A percentile compares a stretch with the other conserved stretches of the same genome.
Conservation (phyloP, 2,888 invertebrate species). For the Merodon equestris region DNA sequence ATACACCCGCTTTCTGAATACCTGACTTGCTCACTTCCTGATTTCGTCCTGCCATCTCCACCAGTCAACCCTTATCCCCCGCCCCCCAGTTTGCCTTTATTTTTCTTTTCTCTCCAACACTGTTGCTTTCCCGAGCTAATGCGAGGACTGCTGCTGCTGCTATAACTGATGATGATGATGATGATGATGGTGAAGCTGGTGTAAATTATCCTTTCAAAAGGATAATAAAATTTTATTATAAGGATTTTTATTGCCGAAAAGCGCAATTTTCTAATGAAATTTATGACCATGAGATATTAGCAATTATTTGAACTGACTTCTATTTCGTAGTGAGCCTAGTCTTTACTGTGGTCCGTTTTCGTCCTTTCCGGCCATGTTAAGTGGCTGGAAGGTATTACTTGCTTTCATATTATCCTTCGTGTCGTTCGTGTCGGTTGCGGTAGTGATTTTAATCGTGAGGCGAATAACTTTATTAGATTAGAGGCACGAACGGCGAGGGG, state of each 20-base stretch:
- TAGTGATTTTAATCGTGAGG: slow-evolving; percentile 43
- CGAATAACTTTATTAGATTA: slow-evolving; percentile 38
- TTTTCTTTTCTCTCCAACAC: background rate
- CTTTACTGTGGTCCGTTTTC: background rate
- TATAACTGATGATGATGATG: slow-evolving; percentile 52
- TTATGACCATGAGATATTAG: slow-evolving; percentile 55
- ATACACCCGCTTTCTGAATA: too few relatives aligned
- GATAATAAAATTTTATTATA: slow-evolving; percentile 63
- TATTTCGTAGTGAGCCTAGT: slow-evolving; percentile 1
- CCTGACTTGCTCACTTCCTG: too few relatives aligned
- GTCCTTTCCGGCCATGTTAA: background rate
- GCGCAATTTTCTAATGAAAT: slow-evolving; percentile 60
- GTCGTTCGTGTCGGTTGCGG: background rate
- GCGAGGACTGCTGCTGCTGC: background rate
- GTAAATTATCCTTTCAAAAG: slow-evolving; percentile 62
- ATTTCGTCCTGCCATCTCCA: background rate
- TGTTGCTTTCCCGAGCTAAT: too few relatives aligned
- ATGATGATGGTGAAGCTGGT: slow-evolving; percentile 12
- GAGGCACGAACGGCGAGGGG: background rate
- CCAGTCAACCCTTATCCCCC: slow-evolving; percentile 34
- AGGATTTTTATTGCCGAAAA: slow-evolving; percentile 58
- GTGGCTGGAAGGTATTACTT: too few relatives aligned
- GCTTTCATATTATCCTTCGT: too few relatives aligned
- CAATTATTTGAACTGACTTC: slow-evolving; percentile 52
- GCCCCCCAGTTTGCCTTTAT: too few relatives aligned